A percentile compares a stretch with the other conserved stretches of the same genome.
These are phyloP conservation scores for Limnothrissa miodon DNA, from an alignment of 2,113 vertebrate genomes.

Conservation along the genomic window DNA sequence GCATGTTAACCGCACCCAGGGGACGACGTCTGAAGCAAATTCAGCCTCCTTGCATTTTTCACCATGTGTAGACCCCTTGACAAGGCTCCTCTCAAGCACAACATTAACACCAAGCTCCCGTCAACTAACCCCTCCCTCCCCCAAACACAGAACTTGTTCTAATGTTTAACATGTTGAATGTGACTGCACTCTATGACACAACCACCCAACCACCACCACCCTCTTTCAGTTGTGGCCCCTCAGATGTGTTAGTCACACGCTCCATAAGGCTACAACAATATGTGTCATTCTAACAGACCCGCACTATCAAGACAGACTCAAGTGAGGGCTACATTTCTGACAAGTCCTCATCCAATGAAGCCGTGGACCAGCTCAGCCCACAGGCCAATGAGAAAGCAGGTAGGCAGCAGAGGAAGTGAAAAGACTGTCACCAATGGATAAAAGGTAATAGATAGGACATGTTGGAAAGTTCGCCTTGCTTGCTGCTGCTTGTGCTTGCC, in stretches of 20 bases:
- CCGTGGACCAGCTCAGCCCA: slow-evolving; percentile 66
- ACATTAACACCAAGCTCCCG: background rate
- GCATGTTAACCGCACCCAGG: background rate
- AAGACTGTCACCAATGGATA: background rate
- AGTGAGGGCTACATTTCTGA: slow-evolving; percentile 69
- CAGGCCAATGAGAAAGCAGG: slow-evolving; percentile 73
- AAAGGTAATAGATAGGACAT: slow-evolving; percentile 14
- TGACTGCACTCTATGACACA: background rate
- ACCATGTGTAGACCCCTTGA: background rate
- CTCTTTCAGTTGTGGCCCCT: background rate
- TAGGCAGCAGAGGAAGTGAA: slow-evolving; percentile 56
- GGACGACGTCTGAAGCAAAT: background rate
- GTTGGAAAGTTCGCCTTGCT: background rate
- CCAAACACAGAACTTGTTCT: background rate
- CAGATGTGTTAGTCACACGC: background rate
- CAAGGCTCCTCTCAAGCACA: background rate
- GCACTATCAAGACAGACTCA: slow-evolving; percentile 64
- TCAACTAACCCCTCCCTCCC: background rate
- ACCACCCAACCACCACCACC: background rate
- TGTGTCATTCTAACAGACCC: slow-evolving; percentile 75
- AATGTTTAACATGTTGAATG: background rate
- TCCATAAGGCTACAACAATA: slow-evolving; percentile 48
- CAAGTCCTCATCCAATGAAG: slow-evolving; percentile 72
- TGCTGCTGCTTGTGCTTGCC: background rate
- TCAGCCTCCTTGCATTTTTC: background rate